Evolutionary conservation across 2,797 vertebrate genomes (phyloP).

Genomic region (Micrastur ruficollis): DNA sequence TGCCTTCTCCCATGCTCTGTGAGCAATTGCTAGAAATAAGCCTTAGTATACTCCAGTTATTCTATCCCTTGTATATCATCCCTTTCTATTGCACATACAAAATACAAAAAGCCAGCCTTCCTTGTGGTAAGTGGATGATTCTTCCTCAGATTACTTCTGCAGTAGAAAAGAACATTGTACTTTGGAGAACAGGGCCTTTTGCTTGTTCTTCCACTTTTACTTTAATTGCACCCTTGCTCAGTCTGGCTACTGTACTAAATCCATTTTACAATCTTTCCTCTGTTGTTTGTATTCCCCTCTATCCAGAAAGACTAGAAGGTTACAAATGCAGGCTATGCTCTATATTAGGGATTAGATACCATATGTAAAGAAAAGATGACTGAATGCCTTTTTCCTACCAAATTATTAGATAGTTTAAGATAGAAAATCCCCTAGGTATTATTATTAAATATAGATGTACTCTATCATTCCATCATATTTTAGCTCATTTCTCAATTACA

Average conservation of each 20-base stretch:
- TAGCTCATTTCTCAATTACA: background rate
- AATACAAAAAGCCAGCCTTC: background rate
- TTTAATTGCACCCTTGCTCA: background rate
- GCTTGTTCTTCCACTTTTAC: background rate
- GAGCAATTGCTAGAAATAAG: background rate
- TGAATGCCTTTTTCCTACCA: background rate
- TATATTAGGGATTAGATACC: background rate
- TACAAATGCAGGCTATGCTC: background rate
- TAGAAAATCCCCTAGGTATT: background rate
- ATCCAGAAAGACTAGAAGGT: background rate
- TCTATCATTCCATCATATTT: background rate
- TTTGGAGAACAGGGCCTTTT: background rate
- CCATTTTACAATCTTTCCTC: background rate
- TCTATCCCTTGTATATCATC: background rate
- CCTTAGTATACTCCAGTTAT: background rate
- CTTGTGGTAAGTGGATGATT: background rate
- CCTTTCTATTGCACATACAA: background rate
- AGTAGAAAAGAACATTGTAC: background rate
- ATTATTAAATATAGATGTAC: background rate
- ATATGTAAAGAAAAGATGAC: background rate
- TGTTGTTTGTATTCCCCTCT: background rate
- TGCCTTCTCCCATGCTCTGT: background rate
- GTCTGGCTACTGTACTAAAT: background rate
- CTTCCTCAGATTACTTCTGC: background rate
- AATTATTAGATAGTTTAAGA: background rate